phyloP scores from a whole-genome alignment of 2,113 vertebrate species.

The Cryptotis parvus region DNA sequence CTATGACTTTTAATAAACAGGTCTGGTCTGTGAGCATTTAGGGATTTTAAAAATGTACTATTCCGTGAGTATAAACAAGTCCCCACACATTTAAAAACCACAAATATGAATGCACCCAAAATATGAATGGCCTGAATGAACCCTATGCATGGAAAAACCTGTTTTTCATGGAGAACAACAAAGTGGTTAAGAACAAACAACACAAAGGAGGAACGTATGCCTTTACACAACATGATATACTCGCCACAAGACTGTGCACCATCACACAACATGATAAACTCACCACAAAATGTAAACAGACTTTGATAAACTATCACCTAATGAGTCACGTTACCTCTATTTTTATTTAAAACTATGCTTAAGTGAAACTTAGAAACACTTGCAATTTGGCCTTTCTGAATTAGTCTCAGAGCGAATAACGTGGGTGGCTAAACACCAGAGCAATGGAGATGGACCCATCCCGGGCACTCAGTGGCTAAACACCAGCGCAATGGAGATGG shows the following conservation, averaged over 20 bases:
- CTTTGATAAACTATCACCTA: not conserved
- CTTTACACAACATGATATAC: not conserved
- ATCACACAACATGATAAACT: not conserved
- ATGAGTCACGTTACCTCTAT: not conserved
- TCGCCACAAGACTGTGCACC: not conserved
- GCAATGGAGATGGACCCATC: not conserved
- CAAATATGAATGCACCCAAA: not conserved
- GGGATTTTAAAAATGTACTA: not conserved
- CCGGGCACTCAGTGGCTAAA: not conserved
- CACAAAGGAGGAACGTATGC: not conserved
- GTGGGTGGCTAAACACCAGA: too few species aligned
- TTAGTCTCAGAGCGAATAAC: slow-evolving; percentile 39
- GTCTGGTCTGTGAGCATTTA: not conserved
- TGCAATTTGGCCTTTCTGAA: not conserved
- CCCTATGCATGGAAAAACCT: not conserved
- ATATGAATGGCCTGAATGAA: not conserved
- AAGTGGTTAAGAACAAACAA: not conserved
- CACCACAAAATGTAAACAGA: not conserved
- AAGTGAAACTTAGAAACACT: not conserved
- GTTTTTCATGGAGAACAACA: not conserved
- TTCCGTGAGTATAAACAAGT: not conserved
- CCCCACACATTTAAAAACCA: not conserved
- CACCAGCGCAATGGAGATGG: not conserved
- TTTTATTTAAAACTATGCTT: not conserved
- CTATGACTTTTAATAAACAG: not conserved